phyloP scores from a whole-genome alignment of 2,113 vertebrate species.

The Tringa solitaria region DNA sequence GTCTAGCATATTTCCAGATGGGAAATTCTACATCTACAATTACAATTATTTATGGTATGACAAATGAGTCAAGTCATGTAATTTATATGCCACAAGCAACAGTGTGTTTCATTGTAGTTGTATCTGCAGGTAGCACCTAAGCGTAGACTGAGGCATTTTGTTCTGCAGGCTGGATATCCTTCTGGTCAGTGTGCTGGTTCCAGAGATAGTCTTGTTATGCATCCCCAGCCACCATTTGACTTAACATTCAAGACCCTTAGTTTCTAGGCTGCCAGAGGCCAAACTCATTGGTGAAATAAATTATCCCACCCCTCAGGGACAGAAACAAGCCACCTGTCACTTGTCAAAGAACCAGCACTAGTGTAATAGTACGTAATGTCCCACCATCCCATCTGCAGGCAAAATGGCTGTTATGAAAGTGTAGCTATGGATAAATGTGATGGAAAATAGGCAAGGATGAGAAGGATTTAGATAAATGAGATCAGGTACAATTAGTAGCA shows the following conservation, averaged over 20 bases:
- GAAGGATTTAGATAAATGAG: not conserved
- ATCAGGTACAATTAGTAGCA: not conserved
- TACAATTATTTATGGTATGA: not conserved
- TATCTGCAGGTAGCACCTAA: not conserved
- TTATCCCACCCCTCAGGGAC: not conserved
- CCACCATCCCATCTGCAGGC: not conserved
- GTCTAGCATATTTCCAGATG: not conserved
- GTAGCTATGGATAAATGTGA: not conserved
- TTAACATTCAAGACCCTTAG: slow-evolving; percentile 3
- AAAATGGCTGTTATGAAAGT: not conserved
- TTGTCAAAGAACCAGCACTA: not conserved
- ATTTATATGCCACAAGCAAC: not conserved
- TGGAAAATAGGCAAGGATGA: not conserved
- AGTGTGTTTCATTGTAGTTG: not conserved
- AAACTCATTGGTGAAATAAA: slow-evolving; percentile 21
- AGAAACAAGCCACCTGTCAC: slow-evolving; percentile 16
- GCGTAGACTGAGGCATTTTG: not conserved
- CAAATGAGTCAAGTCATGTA: not conserved
- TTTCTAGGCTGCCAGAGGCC: not conserved
- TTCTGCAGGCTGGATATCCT: not conserved
- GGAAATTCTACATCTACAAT: not conserved
- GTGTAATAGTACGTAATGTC: not conserved
- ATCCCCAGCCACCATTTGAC: not conserved
- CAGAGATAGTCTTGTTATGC: slow-evolving; percentile 4
- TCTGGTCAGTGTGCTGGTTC: not conserved